Conservation (phyloP, 2,888 invertebrate species). For the Cantharis rustica region DNA sequence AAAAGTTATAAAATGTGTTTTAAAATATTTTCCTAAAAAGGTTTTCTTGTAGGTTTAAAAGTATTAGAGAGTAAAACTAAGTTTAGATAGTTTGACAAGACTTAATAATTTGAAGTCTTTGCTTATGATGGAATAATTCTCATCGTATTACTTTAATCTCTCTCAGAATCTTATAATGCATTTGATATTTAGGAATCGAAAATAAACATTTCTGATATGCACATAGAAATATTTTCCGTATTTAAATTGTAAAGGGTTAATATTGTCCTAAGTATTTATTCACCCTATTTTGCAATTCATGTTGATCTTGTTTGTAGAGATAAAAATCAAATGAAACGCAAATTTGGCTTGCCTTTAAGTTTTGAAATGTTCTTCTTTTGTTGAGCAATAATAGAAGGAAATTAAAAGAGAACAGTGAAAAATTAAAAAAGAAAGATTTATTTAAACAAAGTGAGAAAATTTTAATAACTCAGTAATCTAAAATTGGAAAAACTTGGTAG, state of each 20-base stretch:
- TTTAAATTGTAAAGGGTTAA: not conserved
- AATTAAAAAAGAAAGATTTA: not conserved
- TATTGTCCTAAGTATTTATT: not conserved
- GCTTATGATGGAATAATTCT: not conserved
- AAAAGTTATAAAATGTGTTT: not conserved
- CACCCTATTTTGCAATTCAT: not conserved
- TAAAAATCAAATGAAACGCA: not conserved
- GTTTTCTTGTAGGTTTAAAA: not conserved
- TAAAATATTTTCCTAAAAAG: not conserved
- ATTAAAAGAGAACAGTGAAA: not conserved
- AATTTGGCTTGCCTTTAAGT: not conserved
- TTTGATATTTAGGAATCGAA: not conserved
- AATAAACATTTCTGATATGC: not conserved
- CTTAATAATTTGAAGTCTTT: not conserved
- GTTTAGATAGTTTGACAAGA: not conserved
- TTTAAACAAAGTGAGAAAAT: slow-evolving; percentile 6
- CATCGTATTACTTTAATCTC: not conserved
- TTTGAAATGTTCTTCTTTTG: not conserved
- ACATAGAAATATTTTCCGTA: not conserved
- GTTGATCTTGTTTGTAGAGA: not conserved
- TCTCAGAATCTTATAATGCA: not conserved
- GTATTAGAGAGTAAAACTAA: not conserved
- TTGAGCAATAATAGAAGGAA: not conserved
- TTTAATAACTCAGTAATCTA: not conserved
- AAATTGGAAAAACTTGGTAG: slow-evolving; percentile 26